These are phyloP conservation scores for Orchesella cincta DNA, from an alignment of 1,140 invertebrate species.

Conservation along the genomic window DNA sequence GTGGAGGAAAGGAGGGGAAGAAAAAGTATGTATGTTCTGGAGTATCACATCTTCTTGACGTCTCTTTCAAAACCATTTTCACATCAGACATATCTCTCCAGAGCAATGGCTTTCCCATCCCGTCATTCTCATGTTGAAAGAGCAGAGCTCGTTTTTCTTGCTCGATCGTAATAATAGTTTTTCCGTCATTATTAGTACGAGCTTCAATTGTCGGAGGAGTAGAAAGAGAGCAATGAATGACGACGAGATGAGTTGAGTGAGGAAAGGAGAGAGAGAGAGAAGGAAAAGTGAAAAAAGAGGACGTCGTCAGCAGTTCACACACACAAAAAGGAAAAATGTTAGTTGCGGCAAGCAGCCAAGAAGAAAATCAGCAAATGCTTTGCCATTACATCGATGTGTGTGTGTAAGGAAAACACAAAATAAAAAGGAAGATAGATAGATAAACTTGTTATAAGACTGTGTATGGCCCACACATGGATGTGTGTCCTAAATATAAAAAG, in stretches of 20 bases:
- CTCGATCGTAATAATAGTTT: background rate
- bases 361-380: background rate
- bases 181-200: background rate
- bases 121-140: too few species aligned
- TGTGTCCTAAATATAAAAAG: background rate
- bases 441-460: too few species aligned
- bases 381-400: too few species aligned
- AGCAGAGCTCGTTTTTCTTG: background rate
- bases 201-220: background rate
- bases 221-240: background rate
- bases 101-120: background rate
- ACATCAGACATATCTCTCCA: constrained; percentile 6
- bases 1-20: too few species aligned
- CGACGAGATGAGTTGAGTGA: background rate
- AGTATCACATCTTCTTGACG: background rate
- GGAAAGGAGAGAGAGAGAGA: background rate
- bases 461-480: background rate
- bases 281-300: constrained; percentile 17
- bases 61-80: constrained; percentile 21
- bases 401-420: too few species aligned
- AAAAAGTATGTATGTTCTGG: too few species aligned
- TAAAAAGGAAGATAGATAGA: too few species aligned
- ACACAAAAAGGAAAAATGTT: background rate
- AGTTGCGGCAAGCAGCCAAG: background rate
- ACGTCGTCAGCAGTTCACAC: background rate